Percentiles rank a stretch among this genome's conserved stretches.
These are phyloP conservation scores for Pocillopora verrucosa DNA, from an alignment of 64 coral and sea anemone genomes.

Conservation along the genomic window DNA sequence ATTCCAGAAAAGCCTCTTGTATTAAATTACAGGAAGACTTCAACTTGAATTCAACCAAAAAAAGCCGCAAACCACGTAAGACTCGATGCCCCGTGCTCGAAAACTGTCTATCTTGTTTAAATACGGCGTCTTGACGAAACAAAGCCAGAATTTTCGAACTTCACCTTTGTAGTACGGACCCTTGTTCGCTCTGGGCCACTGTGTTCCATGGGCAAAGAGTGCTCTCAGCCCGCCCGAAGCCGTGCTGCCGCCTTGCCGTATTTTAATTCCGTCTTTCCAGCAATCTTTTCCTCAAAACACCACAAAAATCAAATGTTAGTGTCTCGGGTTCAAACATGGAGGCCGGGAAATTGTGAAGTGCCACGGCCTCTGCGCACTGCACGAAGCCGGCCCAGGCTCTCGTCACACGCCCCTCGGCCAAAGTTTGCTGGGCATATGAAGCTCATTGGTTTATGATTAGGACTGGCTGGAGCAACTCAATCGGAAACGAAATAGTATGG, in stretches of 20 bases:
- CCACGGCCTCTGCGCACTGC: constrained; percentile 56
- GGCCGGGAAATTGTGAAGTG: constrained; percentile 30
- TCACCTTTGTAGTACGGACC: constrained; percentile 94
- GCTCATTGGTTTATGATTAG: background rate
- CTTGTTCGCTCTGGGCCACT: constrained; percentile 92
- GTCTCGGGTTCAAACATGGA: constrained; percentile 46
- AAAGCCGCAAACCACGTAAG: constrained; percentile 46
- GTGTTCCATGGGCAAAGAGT: constrained; percentile 91
- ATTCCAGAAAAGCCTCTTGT: constrained; percentile 1
- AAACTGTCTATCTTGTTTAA: constrained; percentile 76
- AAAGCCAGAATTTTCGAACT: constrained; percentile 82
- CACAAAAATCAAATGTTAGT: constrained; percentile 70
- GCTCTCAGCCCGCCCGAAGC: constrained; percentile 74
- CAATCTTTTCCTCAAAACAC: constrained; percentile 56
- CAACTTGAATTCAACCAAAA: background rate
- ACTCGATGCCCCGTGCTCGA: constrained; percentile 25
- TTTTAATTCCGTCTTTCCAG: constrained; percentile 65
- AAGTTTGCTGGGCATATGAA: constrained; percentile 2
- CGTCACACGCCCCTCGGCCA: constrained; percentile 64
- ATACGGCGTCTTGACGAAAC: constrained; percentile 87
- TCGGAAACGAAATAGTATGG: background rate
- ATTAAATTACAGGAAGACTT: background rate
- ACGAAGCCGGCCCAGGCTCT: constrained; percentile 56
- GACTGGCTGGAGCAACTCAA: background rate
- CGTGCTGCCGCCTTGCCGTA: constrained; percentile 61